Percentiles rank a stretch among this genome's conserved stretches.
These are phyloP conservation scores for Lampris incognitus DNA, from an alignment of 2,113 vertebrate genomes.

Conservation along the genomic window DNA sequence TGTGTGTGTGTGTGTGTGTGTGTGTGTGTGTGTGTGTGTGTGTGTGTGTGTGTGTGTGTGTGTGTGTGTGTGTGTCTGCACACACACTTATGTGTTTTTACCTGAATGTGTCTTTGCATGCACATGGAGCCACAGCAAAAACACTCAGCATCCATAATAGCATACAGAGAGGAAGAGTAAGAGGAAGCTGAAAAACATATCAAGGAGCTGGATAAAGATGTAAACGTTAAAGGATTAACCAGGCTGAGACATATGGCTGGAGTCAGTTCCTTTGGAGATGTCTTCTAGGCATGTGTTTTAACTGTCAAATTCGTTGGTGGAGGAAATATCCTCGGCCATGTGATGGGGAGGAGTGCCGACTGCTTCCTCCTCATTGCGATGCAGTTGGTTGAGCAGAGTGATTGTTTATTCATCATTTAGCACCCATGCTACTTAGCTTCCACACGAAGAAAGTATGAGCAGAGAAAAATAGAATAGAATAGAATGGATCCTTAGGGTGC, in stretches of 20 bases:
- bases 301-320: not conserved
- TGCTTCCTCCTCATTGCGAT: constrained; percentile 24
- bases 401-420: constrained; percentile 44
- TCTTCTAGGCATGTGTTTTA: constrained; percentile 15
- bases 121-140: too few relatives aligned
- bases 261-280: constrained; percentile 33
- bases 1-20: too few relatives aligned
- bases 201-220: constrained; percentile 7
- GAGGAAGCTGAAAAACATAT: not conserved
- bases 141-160: not conserved
- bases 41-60: too few relatives aligned
- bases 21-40: too few relatives aligned
- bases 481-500: not conserved
- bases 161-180: not conserved
- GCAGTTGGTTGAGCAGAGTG: constrained; percentile 33
- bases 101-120: too few relatives aligned
- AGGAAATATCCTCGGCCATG: not conserved
- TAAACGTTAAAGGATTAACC: constrained; percentile 28
- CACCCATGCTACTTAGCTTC: constrained; percentile 36
- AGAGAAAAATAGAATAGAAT: not conserved
- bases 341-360: constrained; percentile 40
- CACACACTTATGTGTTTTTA: too few relatives aligned
- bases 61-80: too few relatives aligned
- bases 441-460: constrained; percentile 4
- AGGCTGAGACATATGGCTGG: constrained; percentile 49